Base-by-base conservation (phyloP, 2,797 vertebrate species). In the Platalea minor region DNA sequence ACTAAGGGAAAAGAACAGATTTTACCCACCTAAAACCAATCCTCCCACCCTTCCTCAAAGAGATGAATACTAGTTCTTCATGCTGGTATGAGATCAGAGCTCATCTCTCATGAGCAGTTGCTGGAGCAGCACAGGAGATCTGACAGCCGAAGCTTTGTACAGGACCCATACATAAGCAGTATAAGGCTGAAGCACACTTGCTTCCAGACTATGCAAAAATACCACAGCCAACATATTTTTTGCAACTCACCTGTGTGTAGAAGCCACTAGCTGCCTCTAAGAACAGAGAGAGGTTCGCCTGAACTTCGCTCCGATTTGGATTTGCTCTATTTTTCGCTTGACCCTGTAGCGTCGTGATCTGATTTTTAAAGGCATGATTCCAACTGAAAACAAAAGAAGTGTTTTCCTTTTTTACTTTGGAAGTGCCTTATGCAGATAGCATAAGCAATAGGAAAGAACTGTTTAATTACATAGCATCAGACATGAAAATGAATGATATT, bases 341-440 rank as follows among this genome's bases (percentile, higher is more conserved):
- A 98, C 99, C 99, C 98, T 99, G 99, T 92, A 99, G 98, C 48
- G 99, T 99, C 54, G 99, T 99, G 98, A 99, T 99, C 98, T 99
- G 99, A 98, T 99, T 99, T 98, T 99, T 99, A 97, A 99, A 99
- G 93, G 99, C 99, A 96, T 99, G 98, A 98, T 99, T 99, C 99
- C 99, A 99, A 94, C 99, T 99, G 91, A 57, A 95, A 97, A 95
- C 46, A 97, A 96, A 73, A 97, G 26, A 91, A 94, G 76, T 31
- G 51, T 96, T 96, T 91, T 92, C 70, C 6, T 56, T 73, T 92
- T 97, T 94, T 93, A 96, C 78, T 97, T 91, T 85, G 94, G 65
- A 91, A 97, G 72, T 82, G 50, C 94, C 79, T 85, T 41, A 76
- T 14, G 29, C 51, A 96, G 83, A 95, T 74, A 85, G 45, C 79